Percentiles rank a stretch among this genome's conserved stretches.
Evolutionary conservation across 2,888 invertebrate genomes (phyloP).

Genomic region (Isotomurus palustris): DNA sequence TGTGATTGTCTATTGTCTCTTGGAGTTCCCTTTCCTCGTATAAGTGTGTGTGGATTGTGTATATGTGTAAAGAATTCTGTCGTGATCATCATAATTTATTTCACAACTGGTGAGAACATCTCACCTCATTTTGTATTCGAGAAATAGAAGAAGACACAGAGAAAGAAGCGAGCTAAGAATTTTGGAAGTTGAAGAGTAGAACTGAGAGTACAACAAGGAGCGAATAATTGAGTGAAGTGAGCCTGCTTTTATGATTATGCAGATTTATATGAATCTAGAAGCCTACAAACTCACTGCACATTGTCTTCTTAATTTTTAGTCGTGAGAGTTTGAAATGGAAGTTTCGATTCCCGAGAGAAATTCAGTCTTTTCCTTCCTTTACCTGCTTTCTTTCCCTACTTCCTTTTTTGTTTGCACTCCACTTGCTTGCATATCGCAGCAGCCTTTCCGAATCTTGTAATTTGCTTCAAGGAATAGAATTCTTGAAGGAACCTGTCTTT

Average conservation of each 20-base stretch:
- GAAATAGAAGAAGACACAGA: neutral
- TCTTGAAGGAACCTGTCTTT: too few relatives aligned
- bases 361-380: neutral
- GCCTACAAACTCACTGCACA: neutral
- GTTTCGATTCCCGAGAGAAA: neutral
- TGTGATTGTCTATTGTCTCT: too few relatives aligned
- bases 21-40: too few relatives aligned
- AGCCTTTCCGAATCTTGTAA: too few relatives aligned
- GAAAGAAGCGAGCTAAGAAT: neutral
- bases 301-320: conserved; percentile 1
- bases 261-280: neutral
- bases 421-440: neutral
- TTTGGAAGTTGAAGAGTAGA: too few relatives aligned
- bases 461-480: too few relatives aligned
- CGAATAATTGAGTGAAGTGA: conserved; percentile 3
- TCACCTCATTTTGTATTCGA: neutral
- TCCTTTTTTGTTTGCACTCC: neutral
- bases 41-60: too few relatives aligned
- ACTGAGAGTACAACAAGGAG: neutral
- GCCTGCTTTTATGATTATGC: conserved; percentile 5
- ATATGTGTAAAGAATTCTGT: too few relatives aligned
- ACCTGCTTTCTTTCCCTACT: neutral
- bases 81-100: too few relatives aligned
- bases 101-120: too few relatives aligned
- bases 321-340: neutral